Evolutionary conservation across 2,113 vertebrate genomes (phyloP).

Genomic region (Mirounga angustirostris): DNA sequence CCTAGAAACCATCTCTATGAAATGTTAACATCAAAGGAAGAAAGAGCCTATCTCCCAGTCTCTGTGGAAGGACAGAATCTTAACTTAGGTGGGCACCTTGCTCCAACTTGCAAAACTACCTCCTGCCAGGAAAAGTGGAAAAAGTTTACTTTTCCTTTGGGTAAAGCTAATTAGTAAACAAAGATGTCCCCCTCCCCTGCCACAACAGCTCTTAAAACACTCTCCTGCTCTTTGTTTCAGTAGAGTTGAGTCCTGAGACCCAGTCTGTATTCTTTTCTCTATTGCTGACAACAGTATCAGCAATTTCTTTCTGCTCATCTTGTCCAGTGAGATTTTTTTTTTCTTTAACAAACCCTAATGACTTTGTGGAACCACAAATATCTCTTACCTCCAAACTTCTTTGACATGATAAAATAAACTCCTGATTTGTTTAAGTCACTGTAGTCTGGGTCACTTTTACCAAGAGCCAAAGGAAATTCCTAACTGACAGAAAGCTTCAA

Average conservation of each 20-base stretch:
- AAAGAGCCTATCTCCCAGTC: background rate
- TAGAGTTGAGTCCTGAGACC: background rate
- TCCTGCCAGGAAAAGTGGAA: background rate
- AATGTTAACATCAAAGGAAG: background rate
- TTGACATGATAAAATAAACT: background rate
- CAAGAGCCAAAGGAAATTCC: background rate
- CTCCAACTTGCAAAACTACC: background rate
- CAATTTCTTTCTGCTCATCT: background rate
- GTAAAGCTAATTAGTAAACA: background rate
- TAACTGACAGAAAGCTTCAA: background rate
- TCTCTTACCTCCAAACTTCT: background rate
- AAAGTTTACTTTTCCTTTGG: background rate
- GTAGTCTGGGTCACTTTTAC: background rate
- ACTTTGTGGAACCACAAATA: background rate
- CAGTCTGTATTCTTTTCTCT: background rate
- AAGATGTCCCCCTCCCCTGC: background rate
- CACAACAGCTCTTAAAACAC: background rate
- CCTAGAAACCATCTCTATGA: background rate
- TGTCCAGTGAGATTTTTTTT: background rate
- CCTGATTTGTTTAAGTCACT: background rate
- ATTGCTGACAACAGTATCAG: background rate
- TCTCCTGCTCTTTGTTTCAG: background rate
- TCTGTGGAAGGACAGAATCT: background rate
- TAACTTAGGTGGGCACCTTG: background rate
- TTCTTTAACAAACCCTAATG: conserved; percentile 6